These are phyloP conservation scores for Drosophila nigritarsus DNA, from an alignment of 2,888 invertebrate species.

Conservation along the genomic window DNA sequence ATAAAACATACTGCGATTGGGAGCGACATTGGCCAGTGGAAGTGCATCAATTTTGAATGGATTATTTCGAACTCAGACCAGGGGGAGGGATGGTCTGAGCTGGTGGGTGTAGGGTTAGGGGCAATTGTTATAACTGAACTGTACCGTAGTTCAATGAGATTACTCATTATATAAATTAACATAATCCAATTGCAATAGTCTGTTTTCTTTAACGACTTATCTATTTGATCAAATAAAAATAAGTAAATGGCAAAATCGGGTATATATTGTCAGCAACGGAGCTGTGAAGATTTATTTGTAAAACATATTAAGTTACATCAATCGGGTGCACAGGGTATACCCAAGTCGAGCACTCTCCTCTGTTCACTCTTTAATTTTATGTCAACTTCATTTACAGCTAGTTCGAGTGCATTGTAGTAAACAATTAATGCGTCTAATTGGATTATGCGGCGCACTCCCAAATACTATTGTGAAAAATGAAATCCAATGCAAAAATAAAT, in stretches of 20 bases:
- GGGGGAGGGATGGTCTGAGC: background rate
- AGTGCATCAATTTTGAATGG: constrained; percentile 38
- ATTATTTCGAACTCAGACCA: constrained; percentile 25
- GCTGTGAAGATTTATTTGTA: too few species aligned
- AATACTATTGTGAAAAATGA: constrained; percentile 2
- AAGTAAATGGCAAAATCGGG: too few species aligned
- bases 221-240: background rate
- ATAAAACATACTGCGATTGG: constrained; percentile 5
- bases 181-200: background rate
- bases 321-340: background rate
- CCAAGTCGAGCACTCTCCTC: background rate
- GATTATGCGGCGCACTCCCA: constrained; percentile 37
- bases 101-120: background rate
- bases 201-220: background rate
- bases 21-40: background rate
- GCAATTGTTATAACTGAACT: background rate
- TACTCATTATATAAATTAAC: constrained; percentile 4
- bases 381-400: constrained; percentile 11
- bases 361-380: background rate
- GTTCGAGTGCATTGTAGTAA: constrained; percentile 36
- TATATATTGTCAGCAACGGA: too few species aligned
- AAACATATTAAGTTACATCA: background rate
- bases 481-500: constrained; percentile 1
- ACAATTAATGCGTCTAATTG: constrained; percentile 45
- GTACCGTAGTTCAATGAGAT: background rate